These are phyloP conservation scores for Brachyrhaphis roseni DNA, from an alignment of 2,797 vertebrate species.

Conservation along the genomic window DNA sequence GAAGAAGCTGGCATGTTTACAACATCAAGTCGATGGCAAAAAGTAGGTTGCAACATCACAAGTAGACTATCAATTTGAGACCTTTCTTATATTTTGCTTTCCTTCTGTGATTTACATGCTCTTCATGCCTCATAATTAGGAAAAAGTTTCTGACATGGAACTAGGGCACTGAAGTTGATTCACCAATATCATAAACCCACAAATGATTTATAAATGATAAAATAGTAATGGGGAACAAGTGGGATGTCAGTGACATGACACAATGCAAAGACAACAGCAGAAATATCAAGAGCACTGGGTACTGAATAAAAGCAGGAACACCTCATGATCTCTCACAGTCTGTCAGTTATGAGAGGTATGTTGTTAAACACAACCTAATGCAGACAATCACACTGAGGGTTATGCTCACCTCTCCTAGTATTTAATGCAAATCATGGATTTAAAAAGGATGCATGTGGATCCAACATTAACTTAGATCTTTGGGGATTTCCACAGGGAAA, in stretches of 20 bases:
- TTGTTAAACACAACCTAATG: background rate
- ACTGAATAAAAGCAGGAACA: background rate
- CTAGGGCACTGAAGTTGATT: background rate
- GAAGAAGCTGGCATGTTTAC: background rate
- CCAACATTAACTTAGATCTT: background rate
- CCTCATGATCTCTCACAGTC: background rate
- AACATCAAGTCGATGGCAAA: background rate
- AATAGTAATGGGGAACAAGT: too few relatives aligned
- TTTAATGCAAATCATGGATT: background rate
- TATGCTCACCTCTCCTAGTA: background rate
- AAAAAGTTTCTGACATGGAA: background rate
- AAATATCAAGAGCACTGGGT: background rate
- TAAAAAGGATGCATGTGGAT: background rate
- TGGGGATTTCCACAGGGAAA: background rate
- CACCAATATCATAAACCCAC: too few relatives aligned
- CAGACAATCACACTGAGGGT: background rate
- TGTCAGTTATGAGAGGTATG: background rate
- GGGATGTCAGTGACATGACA: background rate
- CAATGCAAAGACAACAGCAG: background rate
- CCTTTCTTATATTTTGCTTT: background rate
- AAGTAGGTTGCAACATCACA: background rate
- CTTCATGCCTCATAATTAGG: background rate
- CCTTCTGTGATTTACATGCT: background rate
- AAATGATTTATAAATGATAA: too few relatives aligned
- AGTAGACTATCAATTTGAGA: background rate